These are phyloP conservation scores for Alfaro cultratus DNA, from an alignment of 2,797 vertebrate species.

Conservation along the genomic window DNA sequence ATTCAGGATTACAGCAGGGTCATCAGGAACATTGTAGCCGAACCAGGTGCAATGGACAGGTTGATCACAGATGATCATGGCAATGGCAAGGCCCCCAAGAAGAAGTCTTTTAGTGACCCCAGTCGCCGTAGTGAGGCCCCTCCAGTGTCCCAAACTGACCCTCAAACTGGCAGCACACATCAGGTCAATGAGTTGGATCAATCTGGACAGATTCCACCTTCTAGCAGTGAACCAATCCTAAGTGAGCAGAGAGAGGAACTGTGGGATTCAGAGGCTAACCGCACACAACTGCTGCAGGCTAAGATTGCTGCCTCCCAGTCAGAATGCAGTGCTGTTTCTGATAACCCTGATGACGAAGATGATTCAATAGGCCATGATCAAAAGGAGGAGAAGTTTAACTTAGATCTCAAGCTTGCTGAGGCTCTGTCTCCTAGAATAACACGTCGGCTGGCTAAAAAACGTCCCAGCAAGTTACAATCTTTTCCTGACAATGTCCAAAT, in stretches of 20 bases:
- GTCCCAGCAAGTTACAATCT: conserved; percentile 82
- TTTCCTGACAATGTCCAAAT: conserved; percentile 70
- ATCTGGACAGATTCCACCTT: conserved; percentile 83
- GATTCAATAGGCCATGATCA: conserved; percentile 48
- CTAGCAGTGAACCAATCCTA: conserved; percentile 95
- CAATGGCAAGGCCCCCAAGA: conserved; percentile 92
- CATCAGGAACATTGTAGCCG: conserved; percentile 92
- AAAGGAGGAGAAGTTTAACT: conserved; percentile 76
- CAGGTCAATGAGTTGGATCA: conserved; percentile 90
- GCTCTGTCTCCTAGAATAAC: conserved; percentile 84
- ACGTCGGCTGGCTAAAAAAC: conserved; percentile 89
- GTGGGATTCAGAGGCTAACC: conserved; percentile 72
- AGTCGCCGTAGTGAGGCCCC: conserved; percentile 88
- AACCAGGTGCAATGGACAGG: conserved; percentile 90
- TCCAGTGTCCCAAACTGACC: conserved; percentile 62
- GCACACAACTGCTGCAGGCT: conserved; percentile 30
- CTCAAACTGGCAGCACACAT: conserved; percentile 81
- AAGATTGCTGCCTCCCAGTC: conserved; percentile 79
- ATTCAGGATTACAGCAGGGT: conserved; percentile 89
- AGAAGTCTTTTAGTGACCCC: conserved; percentile 97
- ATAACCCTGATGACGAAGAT: conserved; percentile 60
- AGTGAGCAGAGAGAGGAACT: conserved; percentile 82
- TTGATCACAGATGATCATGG: conserved; percentile 86
- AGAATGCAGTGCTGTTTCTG: conserved; percentile 67
- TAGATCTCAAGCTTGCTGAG: conserved; percentile 86